Percentiles rank a stretch among this genome's conserved stretches.
Conservation (phyloP, 2,888 invertebrate species). For the Matsumyia berberina region DNA sequence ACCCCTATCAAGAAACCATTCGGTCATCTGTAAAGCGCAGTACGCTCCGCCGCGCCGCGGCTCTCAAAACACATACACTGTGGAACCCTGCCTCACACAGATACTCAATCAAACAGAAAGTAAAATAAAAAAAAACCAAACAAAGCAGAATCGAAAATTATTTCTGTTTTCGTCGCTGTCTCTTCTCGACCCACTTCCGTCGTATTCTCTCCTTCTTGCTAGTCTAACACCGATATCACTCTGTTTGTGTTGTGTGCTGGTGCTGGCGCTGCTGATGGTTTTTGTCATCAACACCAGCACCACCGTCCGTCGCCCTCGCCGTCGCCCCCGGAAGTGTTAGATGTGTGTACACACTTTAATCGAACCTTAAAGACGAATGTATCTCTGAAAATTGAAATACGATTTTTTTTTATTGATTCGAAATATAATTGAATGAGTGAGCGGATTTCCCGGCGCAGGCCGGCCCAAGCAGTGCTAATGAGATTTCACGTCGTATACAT, state of each 20-base stretch:
- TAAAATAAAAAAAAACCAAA: background rate
- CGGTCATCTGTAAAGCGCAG: conserved; percentile 42
- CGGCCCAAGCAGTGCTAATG: conserved; percentile 1
- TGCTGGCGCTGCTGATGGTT: background rate
- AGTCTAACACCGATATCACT: conserved; percentile 1
- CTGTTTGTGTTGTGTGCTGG: background rate
- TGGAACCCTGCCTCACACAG: background rate
- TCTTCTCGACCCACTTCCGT: conserved; percentile 9
- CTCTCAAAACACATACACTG: background rate
- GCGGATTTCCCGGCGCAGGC: background rate
- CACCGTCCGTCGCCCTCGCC: background rate
- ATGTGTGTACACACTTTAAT: background rate
- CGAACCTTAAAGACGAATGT: conserved; percentile 4
- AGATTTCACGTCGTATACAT: conserved; percentile 16
- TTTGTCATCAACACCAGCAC: conserved; percentile 9
- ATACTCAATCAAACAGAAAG: conserved; percentile 15
- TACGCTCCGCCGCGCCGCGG: background rate
- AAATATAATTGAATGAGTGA: conserved; percentile 11
- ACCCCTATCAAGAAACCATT: conserved; percentile 62
- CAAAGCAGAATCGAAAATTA: conserved; percentile 23
- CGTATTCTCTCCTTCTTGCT: conserved; percentile 3
- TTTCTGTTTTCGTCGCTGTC: conserved; percentile 19
- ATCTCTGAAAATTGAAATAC: background rate
- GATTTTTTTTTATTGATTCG: conserved; percentile 25
- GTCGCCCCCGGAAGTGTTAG: conserved; percentile 7